Percentiles rank a stretch among this genome's conserved stretches.
These are phyloP conservation scores for Crenuchus spilurus DNA, from an alignment of 2,797 vertebrate species.

Conservation along the genomic window DNA sequence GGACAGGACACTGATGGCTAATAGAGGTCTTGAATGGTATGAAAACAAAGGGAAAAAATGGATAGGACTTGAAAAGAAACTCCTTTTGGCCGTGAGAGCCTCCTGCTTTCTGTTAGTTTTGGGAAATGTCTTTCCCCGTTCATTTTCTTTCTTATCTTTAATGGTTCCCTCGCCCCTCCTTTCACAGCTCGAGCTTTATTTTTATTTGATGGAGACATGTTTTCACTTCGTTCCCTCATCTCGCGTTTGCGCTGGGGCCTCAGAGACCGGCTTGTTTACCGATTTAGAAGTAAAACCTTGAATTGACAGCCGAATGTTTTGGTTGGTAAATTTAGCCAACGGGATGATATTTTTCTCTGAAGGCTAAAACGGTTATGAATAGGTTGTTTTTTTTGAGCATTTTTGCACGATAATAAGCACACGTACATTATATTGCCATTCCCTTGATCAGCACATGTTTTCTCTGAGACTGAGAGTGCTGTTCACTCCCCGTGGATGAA, in stretches of 20 bases:
- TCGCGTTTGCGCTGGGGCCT: not conserved
- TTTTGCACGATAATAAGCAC: not conserved
- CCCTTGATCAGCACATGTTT: conserved; percentile 15
- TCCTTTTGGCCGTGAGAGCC: not conserved
- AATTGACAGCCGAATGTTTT: conserved; percentile 24
- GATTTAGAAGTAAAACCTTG: conserved; percentile 12
- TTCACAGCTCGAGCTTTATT: conserved; percentile 31
- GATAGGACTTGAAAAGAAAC: too few species aligned
- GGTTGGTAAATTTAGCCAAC: conserved; percentile 15
- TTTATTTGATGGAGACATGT: conserved; percentile 20
- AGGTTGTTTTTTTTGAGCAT: conserved; percentile 11
- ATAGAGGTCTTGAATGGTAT: conserved; percentile 5
- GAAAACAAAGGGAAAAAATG: not conserved
- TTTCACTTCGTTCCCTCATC: conserved; percentile 23
- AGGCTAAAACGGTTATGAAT: conserved; percentile 1
- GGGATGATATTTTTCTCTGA: conserved; percentile 6
- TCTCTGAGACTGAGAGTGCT: not conserved
- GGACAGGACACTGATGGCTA: conserved; percentile 22
- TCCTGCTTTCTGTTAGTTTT: conserved; percentile 19
- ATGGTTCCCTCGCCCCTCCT: conserved; percentile 21
- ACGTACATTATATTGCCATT: conserved; percentile 5
- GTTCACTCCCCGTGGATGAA: not conserved
- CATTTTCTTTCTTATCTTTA: conserved; percentile 23
- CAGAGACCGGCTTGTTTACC: not conserved
- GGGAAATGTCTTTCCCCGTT: conserved; percentile 19